phyloP scores from a whole-genome alignment of 2,113 vertebrate species.

The Shinisaurus crocodilurus region DNA sequence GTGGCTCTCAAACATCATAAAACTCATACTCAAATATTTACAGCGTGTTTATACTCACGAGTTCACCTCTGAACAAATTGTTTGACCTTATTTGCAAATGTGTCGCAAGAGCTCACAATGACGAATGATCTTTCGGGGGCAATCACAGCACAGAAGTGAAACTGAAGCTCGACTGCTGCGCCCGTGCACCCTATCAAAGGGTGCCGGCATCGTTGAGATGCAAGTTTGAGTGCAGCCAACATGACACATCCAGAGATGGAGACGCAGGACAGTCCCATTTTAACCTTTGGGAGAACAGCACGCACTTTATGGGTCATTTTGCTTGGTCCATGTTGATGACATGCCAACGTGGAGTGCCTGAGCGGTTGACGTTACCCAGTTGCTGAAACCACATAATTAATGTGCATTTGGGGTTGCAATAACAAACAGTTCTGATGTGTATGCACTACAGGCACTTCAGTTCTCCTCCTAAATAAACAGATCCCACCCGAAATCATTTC shows the following conservation, averaged over 20 bases:
- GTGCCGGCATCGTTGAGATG: conserved; percentile 40
- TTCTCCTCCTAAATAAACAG: conserved; percentile 48
- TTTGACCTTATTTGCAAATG: conserved; percentile 78
- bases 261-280: conserved; percentile 57
- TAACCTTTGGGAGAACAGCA: conserved; percentile 45
- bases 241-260: conserved; percentile 48
- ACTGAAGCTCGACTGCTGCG: conserved; percentile 69
- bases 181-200: conserved; percentile 57
- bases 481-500: conserved; percentile 45
- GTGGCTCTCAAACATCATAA: conserved; percentile 73
- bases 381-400: conserved; percentile 68
- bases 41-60: conserved; percentile 70
- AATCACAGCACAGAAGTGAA: conserved; percentile 74
- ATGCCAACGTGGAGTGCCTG: conserved; percentile 50
- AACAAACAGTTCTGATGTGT: conserved; percentile 72
- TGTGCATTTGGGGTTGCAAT: conserved; percentile 70
- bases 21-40: conserved; percentile 79
- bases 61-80: conserved; percentile 73
- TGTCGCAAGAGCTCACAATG: conserved; percentile 63
- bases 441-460: conserved; percentile 21
- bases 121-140: conserved; percentile 73
- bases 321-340: conserved; percentile 41
- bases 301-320: conserved; percentile 63
- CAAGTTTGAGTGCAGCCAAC: conserved; percentile 49
- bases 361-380: conserved; percentile 66